Conservation (phyloP, 2,113 vertebrate species). For the Sylvilagus bachmani region DNA sequence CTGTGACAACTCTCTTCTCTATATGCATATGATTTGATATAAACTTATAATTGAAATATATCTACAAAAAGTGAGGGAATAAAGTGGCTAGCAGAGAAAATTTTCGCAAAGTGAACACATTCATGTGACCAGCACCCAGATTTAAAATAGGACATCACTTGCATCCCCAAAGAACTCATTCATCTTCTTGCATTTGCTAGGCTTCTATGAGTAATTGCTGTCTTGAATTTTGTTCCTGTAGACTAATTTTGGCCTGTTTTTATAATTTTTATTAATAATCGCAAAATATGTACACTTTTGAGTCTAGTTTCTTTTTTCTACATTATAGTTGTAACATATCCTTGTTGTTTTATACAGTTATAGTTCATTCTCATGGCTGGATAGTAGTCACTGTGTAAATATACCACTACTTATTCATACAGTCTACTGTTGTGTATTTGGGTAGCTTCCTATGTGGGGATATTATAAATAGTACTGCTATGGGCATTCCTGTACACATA, state of each 20-base stretch:
- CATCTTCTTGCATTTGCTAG: not conserved
- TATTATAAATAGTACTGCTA: not conserved
- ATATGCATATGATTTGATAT: not conserved
- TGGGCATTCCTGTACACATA: not conserved
- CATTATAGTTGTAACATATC: not conserved
- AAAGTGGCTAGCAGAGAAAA: not conserved
- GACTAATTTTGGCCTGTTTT: not conserved
- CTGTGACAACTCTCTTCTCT: too few species aligned
- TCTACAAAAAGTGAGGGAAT: not conserved
- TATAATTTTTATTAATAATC: not conserved
- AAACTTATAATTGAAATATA: conserved; percentile 4
- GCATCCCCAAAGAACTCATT: not conserved
- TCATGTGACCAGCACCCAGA: not conserved
- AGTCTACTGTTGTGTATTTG: not conserved
- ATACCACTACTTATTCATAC: not conserved
- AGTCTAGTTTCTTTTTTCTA: not conserved
- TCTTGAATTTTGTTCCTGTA: not conserved
- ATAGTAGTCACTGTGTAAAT: not conserved
- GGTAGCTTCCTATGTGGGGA: not conserved
- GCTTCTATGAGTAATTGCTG: not conserved
- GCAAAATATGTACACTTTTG: not conserved
- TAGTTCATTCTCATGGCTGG: not conserved
- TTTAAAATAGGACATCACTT: not conserved
- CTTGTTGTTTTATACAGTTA: not conserved
- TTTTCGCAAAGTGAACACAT: not conserved